Conservation (phyloP, 2,113 vertebrate species). For the Phaethon lepturus region DNA sequence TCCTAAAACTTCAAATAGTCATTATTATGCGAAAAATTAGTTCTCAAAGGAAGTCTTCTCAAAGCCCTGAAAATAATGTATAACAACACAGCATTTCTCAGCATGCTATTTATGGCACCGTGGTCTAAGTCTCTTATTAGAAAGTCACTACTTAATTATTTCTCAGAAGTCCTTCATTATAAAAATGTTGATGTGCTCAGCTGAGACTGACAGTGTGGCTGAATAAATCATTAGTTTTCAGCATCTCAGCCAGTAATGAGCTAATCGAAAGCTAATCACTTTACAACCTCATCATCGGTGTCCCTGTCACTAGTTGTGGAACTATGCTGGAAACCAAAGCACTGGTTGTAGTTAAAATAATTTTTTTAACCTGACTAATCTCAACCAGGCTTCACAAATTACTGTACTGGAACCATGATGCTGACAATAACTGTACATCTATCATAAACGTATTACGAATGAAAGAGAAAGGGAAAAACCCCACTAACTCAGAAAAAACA, state of each 20-base stretch:
- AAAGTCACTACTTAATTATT: not conserved
- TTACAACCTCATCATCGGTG: rapidly evolving
- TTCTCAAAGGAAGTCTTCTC: not conserved
- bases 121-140: not conserved
- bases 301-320: not conserved
- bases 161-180: not conserved
- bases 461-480: not conserved
- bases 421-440: not conserved
- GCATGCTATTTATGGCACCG: rapidly evolving
- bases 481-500: not conserved
- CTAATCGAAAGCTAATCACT: no score
- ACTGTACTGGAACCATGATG: not conserved
- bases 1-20: not conserved
- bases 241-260: not conserved
- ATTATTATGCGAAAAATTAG: not conserved
- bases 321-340: not conserved
- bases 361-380: not conserved
- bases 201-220: not conserved
- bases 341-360: not conserved
- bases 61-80: not conserved
- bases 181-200: not conserved
- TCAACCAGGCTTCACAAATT: not conserved
- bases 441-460: not conserved
- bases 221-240: not conserved
- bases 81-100: not conserved